Conservation (phyloP, 2,888 invertebrate species). For the Trichogramma evanescens region DNA sequence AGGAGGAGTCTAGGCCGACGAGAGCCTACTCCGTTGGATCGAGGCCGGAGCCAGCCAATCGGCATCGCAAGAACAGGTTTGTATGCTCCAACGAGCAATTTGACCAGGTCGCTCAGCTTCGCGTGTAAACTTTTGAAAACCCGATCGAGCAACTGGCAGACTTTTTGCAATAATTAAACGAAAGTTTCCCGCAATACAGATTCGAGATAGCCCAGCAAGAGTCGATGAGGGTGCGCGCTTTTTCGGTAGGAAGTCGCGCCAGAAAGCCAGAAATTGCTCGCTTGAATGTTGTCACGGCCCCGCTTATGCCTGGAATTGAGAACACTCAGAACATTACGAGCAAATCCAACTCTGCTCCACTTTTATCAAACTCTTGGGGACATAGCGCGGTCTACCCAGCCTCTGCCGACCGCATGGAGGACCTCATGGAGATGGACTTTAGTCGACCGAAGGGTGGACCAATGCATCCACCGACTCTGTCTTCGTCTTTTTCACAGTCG, state of each 20-base stretch:
- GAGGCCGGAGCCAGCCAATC: slow-evolving; percentile 60
- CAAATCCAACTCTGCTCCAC: slow-evolving; percentile 65
- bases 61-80: slow-evolving; percentile 47
- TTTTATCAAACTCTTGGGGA: slow-evolving; percentile 53
- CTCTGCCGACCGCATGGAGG: slow-evolving; percentile 61
- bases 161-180: neutral
- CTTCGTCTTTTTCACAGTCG: slow-evolving; percentile 37
- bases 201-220: slow-evolving; percentile 46
- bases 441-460: slow-evolving; percentile 45
- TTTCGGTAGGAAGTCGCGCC: slow-evolving; percentile 68
- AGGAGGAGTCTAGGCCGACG: slow-evolving; percentile 54
- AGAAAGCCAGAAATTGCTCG: slow-evolving; percentile 48
- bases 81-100: neutral
- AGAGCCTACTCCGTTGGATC: slow-evolving; percentile 83
- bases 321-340: slow-evolving; percentile 35
- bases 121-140: too few species aligned
- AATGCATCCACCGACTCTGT: slow-evolving; percentile 35
- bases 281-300: slow-evolving; percentile 35
- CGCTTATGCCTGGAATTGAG: slow-evolving; percentile 37
- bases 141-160: too few species aligned
- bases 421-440: slow-evolving; percentile 79
- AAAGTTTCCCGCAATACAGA: slow-evolving; percentile 28
- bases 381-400: slow-evolving; percentile 48
- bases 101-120: too few species aligned
- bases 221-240: slow-evolving; percentile 61